Evolutionary conservation across 2,797 vertebrate genomes (phyloP), one percentile per base, ranked within the genome.

Genomic region (Vultur gryphus): DNA sequence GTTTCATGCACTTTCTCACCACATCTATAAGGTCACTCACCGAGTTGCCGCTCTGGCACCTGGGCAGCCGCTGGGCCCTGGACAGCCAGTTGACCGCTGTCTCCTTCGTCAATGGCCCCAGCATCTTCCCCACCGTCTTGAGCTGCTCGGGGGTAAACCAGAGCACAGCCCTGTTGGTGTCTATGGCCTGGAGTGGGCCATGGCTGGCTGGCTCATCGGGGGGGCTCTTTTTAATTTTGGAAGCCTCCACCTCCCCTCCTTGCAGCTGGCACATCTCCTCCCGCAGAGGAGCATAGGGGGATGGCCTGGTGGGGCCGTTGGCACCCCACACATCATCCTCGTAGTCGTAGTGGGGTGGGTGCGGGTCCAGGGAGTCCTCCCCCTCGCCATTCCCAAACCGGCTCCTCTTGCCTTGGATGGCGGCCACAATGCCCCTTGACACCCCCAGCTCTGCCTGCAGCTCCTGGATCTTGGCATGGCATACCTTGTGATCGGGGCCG

Each of bases 251-350:
- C 28, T 86, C 95, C 55, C 91, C 91, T 71, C 11, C 89, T 62
- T 97, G 96, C 52, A 97, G 57, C 82, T 97, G 96, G 49, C 65
- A 85, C 82, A 97, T 10, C 87, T 97, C 96, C 87, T 96, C 96
- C 61, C 96, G 15, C 65, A 97, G 79, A 57, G 96, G 96, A 88
- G 96, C 96, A 0, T 97, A 96, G n/a, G 96, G 96, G 35, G 96
- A 97, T 0, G 96, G 96, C 69, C 96, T 96, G 61, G 96, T 97
- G 87, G 96, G 96, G 54, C 82, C 2, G 0, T 92, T 96, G 35
- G 96, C 96, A 54, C 94, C 57, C 96, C 96, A 97, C 57, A 96
- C 95, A 2, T 97, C 96, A 72, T 96, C 96, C 91, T 97, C 96
- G 1, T 97, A 97, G 82, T 97, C 87, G 0, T 97, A 97, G 46